phyloP scores from a whole-genome alignment of 2,888 invertebrate species.

The Diarsia rubi region DNA sequence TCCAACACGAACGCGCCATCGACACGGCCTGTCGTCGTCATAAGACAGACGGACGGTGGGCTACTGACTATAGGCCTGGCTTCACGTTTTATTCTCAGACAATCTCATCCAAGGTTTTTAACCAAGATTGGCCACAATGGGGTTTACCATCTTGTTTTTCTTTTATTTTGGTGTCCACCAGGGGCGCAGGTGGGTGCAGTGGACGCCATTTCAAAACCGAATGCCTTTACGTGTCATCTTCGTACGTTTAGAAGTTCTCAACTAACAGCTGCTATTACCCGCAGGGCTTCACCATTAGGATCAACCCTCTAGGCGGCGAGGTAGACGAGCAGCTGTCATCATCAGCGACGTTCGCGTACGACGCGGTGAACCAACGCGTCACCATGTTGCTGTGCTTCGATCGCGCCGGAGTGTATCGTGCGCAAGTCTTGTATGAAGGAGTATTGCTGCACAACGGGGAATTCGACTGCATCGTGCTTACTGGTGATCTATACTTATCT shows the following conservation, averaged over 20 bases:
- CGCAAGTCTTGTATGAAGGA: constrained; percentile 94
- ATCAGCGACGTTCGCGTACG: constrained; percentile 93
- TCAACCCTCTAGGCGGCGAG: constrained; percentile 91
- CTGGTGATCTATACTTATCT: constrained; percentile 89
- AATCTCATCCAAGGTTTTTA: too few species aligned
- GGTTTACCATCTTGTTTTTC: too few species aligned
- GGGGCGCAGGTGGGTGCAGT: too few species aligned
- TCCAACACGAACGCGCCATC: too few species aligned
- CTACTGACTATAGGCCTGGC: too few species aligned
- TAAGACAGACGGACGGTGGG: too few species aligned
- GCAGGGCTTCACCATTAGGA: constrained; percentile 92
- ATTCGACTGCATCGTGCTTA: constrained; percentile 97
- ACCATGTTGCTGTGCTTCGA: constrained; percentile 95
- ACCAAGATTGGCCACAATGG: too few species aligned
- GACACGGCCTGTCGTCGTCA: too few species aligned
- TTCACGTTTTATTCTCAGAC: too few species aligned
- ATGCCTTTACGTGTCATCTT: too few species aligned
- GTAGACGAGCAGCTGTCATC: constrained; percentile 89
- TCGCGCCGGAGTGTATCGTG: constrained; percentile 95
- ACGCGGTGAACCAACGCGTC: constrained; percentile 94
- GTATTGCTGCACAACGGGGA: constrained; percentile 96
- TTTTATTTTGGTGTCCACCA: too few species aligned
- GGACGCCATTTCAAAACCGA: too few species aligned
- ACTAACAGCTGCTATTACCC: background rate
- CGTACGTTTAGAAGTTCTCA: background rate